Evolutionary conservation across 1,140 invertebrate species (phyloP), one percentile per base, ranked within the genome.

Genomic region (Drosophila sp.): DNA sequence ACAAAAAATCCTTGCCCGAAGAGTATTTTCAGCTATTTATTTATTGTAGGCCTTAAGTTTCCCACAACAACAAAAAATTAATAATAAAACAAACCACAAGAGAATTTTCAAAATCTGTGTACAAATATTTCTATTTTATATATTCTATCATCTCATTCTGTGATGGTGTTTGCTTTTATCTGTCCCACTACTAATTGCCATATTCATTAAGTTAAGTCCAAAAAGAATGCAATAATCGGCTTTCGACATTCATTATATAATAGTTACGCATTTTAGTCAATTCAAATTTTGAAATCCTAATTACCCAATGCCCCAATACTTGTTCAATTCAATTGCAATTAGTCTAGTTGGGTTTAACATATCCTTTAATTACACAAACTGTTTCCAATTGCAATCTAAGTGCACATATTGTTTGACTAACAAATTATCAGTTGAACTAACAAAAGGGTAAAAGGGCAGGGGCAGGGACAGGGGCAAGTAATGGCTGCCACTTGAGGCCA

Each of bases 281-380:
- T 23, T 33, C 25, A 33, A 32, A 33, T 38, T 38, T 23, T 7
- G 8, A 4, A 57, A 32, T 33, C n/a, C 17, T 17, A 38, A 58
- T 33, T 40, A 40, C 10, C 33, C 40, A 40, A 54, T 70, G 29
- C 55, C 55, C 32, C 40, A 54, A 76, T 80, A 44, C 68, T 25
- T 44, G 33, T 66, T 44, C 58, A 62, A 66, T 71, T 72, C 67
- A 66, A 69, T 81, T 66, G 55, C 77, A 80, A 79, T 79, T 79
- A 75, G 23, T 10, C 56, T 38, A 25, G 56, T 25, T 32, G 17
- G 56, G 32, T 1, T n/a, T 25, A 38, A 54, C 47, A 66, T 81
- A 77, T 77, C 68, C 60, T 44, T 81, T 77, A 80, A 80, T 81
- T 81, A 71, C 47, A 50, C 79, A 60, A 72, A 50, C 41, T 44